Evolutionary conservation across 1,140 invertebrate species (phyloP).

Genomic region (Drosophila dunni): DNA sequence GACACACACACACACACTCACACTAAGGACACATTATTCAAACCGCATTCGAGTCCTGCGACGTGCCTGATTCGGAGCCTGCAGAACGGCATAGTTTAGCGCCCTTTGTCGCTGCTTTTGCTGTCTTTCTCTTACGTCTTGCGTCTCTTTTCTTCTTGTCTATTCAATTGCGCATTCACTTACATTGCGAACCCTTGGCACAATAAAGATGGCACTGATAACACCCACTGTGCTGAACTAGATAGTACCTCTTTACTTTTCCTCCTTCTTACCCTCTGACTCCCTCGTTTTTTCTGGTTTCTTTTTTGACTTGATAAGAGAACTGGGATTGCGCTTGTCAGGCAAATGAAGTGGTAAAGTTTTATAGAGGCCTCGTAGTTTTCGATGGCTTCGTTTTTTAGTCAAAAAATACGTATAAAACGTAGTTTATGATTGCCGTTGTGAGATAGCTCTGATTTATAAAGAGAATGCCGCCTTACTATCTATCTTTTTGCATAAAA

Average conservation of each 20-base stretch:
- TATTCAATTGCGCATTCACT: conserved; percentile 62
- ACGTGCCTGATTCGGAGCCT: conserved; percentile 43
- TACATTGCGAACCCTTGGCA: conserved; percentile 46
- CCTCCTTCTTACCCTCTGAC: not conserved
- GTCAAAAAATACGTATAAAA: conserved; percentile 14
- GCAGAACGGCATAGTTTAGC: conserved; percentile 38
- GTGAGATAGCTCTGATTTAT: conserved; percentile 36
- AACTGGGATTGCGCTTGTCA: conserved; percentile 37
- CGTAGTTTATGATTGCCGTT: conserved; percentile 31
- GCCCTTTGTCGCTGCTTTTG: conserved; percentile 15
- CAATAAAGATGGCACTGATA: conserved; percentile 74
- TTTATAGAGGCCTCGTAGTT: conserved; percentile 48
- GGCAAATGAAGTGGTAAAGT: conserved; percentile 73
- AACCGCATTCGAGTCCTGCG: conserved; percentile 47
- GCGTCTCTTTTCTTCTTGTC: conserved; percentile 1
- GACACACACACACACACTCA: not conserved
- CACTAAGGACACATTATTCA: conserved; percentile 45
- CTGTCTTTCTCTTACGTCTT: not conserved
- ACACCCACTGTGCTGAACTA: conserved; percentile 13
- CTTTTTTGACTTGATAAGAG: conserved; percentile 34
- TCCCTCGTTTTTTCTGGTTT: not conserved
- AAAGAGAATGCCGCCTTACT: conserved; percentile 6
- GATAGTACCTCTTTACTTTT: conserved; percentile 33
- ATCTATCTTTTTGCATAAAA: conserved; percentile 13
- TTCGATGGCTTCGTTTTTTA: not conserved